phyloP scores from a whole-genome alignment of 2,888 invertebrate species.

The Tiphia femorata region DNA sequence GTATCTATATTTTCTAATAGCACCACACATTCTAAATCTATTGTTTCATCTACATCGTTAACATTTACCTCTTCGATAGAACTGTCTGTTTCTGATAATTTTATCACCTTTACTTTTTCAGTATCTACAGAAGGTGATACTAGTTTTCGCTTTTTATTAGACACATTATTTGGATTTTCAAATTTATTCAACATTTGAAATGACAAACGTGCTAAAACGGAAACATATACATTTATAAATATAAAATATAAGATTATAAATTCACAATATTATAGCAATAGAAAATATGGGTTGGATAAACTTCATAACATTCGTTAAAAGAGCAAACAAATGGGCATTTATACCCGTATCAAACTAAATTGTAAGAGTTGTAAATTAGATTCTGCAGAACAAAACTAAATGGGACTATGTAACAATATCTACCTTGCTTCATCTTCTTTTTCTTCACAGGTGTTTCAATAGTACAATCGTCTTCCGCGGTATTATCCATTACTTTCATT shows the following conservation, averaged over 20 bases:
- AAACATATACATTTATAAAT: slow-evolving; percentile 3
- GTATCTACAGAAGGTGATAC: slow-evolving; percentile 42
- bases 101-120: slow-evolving; percentile 48
- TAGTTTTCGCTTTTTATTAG: slow-evolving; percentile 60
- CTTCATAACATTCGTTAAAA: background rate
- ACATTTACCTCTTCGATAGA: background rate
- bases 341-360: background rate
- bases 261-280: background rate
- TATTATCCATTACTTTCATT: slow-evolving; percentile 58
- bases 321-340: background rate
- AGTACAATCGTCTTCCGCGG: slow-evolving; percentile 48
- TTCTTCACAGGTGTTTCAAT: slow-evolving; percentile 43
- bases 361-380: background rate
- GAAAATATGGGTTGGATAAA: background rate
- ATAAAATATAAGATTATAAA: slow-evolving; percentile 1
- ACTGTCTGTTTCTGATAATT: slow-evolving; percentile 46
- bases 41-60: slow-evolving; percentile 17
- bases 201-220: slow-evolving; percentile 55
- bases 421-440: slow-evolving; percentile 63
- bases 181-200: slow-evolving; percentile 53
- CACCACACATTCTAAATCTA: slow-evolving; percentile 23
- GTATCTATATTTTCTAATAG: slow-evolving; percentile 32
- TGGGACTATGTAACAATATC: background rate
- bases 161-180: slow-evolving; percentile 36
- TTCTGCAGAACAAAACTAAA: background rate